Evolutionary conservation across 2,888 invertebrate genomes (phyloP).

Genomic region (Tetranychus truncatus): DNA sequence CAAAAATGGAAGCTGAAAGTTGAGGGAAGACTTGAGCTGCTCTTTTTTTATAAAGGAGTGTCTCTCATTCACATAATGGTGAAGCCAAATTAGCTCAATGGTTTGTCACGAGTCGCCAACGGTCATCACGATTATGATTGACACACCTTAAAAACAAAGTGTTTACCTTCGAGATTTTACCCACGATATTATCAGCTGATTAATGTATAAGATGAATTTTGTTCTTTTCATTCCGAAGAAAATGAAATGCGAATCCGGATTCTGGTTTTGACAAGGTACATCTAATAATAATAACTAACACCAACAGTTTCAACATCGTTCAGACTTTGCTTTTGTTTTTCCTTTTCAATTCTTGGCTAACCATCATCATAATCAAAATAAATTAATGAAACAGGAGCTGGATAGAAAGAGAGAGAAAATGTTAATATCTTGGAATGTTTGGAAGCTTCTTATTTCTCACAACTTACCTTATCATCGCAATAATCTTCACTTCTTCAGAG

Average conservation of each 20-base stretch:
- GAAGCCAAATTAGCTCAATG: conserved; percentile 1
- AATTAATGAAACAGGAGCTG: neutral
- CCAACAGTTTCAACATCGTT: neutral
- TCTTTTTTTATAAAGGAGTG: neutral
- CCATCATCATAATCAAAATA: neutral
- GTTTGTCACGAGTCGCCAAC: conserved; percentile 1
- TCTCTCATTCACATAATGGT: neutral
- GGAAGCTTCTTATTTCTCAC: neutral
- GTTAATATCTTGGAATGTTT: neutral
- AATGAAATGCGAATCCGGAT: neutral
- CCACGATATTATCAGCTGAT: neutral
- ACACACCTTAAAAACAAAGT: conserved; percentile 1
- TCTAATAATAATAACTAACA: neutral
- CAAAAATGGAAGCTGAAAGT: neutral
- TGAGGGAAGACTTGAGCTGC: neutral
- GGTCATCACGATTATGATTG: neutral
- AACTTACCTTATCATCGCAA: neutral
- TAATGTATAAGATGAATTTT: neutral
- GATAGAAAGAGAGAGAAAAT: neutral
- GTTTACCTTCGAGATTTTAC: neutral
- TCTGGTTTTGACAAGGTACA: neutral
- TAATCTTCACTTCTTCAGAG: neutral
- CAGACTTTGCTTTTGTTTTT: neutral
- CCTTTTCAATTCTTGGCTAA: neutral
- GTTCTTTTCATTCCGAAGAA: neutral